A percentile compares a stretch with the other conserved stretches of the same genome.
These are phyloP conservation scores for Chydorus sphaericus DNA, from an alignment of 2,888 invertebrate genomes.

Conservation along the genomic window DNA sequence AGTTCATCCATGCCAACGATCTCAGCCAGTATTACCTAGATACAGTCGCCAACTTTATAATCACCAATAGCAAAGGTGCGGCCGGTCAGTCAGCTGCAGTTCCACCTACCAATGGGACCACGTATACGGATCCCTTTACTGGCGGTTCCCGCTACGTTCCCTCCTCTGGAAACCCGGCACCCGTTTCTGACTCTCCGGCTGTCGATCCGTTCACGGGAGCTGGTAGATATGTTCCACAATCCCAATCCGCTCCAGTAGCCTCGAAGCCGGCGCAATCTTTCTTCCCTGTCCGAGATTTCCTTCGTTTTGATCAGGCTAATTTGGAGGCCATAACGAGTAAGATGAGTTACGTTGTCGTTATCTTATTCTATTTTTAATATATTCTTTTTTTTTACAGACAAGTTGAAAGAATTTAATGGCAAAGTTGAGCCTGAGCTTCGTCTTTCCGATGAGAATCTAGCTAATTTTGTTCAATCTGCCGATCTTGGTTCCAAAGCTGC, in stretches of 20 bases:
- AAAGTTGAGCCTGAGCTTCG: background rate
- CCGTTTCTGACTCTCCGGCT: background rate
- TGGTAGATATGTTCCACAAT: slow-evolving; percentile 26
- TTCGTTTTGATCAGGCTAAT: slow-evolving; percentile 65
- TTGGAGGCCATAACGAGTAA: slow-evolving; percentile 55
- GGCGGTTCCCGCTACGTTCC: slow-evolving; percentile 27
- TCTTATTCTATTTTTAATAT: background rate
- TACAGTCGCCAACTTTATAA: slow-evolving; percentile 78
- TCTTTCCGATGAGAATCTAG: background rate
- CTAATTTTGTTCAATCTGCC: background rate
- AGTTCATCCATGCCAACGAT: slow-evolving; percentile 69
- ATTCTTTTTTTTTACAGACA: background rate
- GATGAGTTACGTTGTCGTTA: slow-evolving; percentile 12
- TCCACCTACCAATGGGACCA: background rate
- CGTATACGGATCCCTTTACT: slow-evolving; percentile 42
- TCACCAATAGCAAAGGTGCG: slow-evolving; percentile 54
- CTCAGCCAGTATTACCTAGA: slow-evolving; percentile 77
- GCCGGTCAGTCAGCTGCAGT: slow-evolving; percentile 18
- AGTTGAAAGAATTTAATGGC: slow-evolving; percentile 6
- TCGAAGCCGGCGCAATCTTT: background rate
- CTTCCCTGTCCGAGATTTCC: slow-evolving; percentile 32
- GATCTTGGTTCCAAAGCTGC: background rate
- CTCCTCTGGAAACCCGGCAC: background rate
- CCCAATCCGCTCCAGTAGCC: slow-evolving; percentile 10
- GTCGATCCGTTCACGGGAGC: slow-evolving; percentile 36